A percentile compares a stretch with the other conserved stretches of the same genome.
Conservation (phyloP, 2,113 vertebrate genomes). For the Dendropsophus ebraccatus region DNA sequence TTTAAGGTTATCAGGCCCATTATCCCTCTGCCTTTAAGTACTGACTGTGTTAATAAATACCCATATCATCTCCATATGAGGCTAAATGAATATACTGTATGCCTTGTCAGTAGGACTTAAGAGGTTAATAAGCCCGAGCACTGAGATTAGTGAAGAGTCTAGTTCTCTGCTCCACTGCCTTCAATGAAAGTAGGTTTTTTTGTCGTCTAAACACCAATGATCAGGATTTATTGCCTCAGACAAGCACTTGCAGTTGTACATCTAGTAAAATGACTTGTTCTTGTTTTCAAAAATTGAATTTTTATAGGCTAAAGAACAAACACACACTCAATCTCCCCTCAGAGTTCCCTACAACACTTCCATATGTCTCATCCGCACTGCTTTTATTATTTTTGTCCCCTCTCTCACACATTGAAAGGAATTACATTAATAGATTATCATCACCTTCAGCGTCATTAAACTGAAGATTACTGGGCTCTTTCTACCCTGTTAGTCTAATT, state of each 20-base stretch:
- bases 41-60: background rate
- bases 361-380: slow-evolving; percentile 27
- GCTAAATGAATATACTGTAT: background rate
- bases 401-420: slow-evolving; percentile 40
- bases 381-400: slow-evolving; percentile 43
- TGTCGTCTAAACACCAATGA: slow-evolving; percentile 48
- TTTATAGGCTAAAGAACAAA: slow-evolving; percentile 53
- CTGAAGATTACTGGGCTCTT: slow-evolving; percentile 59
- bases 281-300: slow-evolving; percentile 57
- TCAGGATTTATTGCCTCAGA: slow-evolving; percentile 39
- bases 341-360: slow-evolving; percentile 31
- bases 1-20: background rate
- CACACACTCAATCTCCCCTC: slow-evolving; percentile 43
- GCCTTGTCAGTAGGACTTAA: background rate
- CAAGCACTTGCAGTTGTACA: slow-evolving; percentile 46
- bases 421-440: slow-evolving; percentile 60
- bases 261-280: slow-evolving; percentile 51
- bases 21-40: background rate
- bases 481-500: slow-evolving; percentile 60
- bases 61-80: background rate
- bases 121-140: slow-evolving; percentile 22
- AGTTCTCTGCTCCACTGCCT: slow-evolving; percentile 22
- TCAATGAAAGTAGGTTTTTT: slow-evolving; percentile 27
- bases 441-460: slow-evolving; percentile 59
- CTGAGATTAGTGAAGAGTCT: slow-evolving; percentile 24